Evolutionary conservation across 2,888 invertebrate species (phyloP).

Genomic region (Pasiphila rectangulata): DNA sequence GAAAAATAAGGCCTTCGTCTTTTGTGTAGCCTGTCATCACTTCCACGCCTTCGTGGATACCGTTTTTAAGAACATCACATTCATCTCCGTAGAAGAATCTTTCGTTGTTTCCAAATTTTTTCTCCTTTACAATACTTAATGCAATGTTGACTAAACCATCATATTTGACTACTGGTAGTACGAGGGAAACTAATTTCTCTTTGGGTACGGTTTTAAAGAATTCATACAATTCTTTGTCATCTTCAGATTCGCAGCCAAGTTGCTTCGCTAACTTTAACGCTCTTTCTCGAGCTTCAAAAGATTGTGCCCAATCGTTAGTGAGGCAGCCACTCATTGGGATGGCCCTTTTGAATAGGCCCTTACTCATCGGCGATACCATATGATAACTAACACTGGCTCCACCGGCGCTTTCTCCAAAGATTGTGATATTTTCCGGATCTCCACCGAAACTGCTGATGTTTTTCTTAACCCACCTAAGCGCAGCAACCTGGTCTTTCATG

Average conservation of each 20-base stretch:
- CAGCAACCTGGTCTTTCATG: conserved; percentile 71
- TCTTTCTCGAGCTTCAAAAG: conserved; percentile 70
- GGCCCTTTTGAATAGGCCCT: conserved; percentile 64
- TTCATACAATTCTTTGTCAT: conserved; percentile 49
- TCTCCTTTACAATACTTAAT: conserved; percentile 47
- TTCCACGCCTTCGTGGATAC: conserved; percentile 76
- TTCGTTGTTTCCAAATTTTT: conserved; percentile 48
- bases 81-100: conserved; percentile 50
- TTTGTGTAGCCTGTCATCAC: conserved; percentile 86
- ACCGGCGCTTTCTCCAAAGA: conserved; percentile 72
- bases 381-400: conserved; percentile 54
- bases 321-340: conserved; percentile 87
- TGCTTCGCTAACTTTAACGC: conserved; percentile 46
- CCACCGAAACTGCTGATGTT: conserved; percentile 68
- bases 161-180: conserved; percentile 37
- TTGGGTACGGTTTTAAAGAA: conserved; percentile 52
- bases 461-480: conserved; percentile 61
- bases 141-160: conserved; percentile 27
- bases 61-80: conserved; percentile 61
- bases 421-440: conserved; percentile 62
- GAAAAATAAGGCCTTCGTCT: conserved; percentile 81
- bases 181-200: conserved; percentile 39
- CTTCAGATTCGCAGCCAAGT: conserved; percentile 52
- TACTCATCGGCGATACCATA: conserved; percentile 65
- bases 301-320: conserved; percentile 76